A percentile compares a stretch with the other conserved stretches of the same genome.
These are phyloP conservation scores for Tachina lurida DNA, from an alignment of 2,888 invertebrate species.

Conservation along the genomic window DNA sequence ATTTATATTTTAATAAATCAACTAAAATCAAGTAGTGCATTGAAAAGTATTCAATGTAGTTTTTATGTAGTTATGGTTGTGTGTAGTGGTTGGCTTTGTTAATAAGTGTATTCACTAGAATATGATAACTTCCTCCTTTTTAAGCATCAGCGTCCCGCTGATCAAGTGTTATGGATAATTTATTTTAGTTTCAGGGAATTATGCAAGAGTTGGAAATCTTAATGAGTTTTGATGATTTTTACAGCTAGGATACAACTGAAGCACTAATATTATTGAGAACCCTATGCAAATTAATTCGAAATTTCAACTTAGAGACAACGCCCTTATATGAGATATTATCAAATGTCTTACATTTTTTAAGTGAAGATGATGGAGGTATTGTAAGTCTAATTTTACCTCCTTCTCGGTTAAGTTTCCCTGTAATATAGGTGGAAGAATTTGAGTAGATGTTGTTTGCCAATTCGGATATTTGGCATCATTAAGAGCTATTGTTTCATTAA, in stretches of 20 bases:
- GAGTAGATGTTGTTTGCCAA: constrained; percentile 39
- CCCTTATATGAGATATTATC: constrained; percentile 17
- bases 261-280: constrained; percentile 11
- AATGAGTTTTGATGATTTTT: neutral
- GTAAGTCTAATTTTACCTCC: constrained; percentile 34
- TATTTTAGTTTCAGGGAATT: constrained; percentile 31
- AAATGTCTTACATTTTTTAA: constrained; percentile 24
- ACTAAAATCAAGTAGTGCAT: too few relatives aligned
- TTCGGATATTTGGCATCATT: constrained; percentile 27
- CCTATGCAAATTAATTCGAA: constrained; percentile 8
- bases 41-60: too few relatives aligned
- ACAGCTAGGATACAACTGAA: constrained; percentile 21
- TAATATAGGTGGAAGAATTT: constrained; percentile 27
- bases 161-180: too few relatives aligned
- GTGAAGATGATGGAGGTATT: constrained; percentile 41
- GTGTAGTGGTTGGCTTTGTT: too few relatives aligned
- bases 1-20: too few relatives aligned
- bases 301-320: constrained; percentile 22
- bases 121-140: too few relatives aligned
- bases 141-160: too few relatives aligned
- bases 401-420: constrained; percentile 27
- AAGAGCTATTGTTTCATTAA: constrained; percentile 26
- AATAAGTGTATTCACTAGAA: too few relatives aligned
- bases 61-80: too few relatives aligned
- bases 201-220: constrained; percentile 22